Evolutionary conservation across 2,797 vertebrate species (phyloP).

Genomic region (Coracias cyanogaster): DNA sequence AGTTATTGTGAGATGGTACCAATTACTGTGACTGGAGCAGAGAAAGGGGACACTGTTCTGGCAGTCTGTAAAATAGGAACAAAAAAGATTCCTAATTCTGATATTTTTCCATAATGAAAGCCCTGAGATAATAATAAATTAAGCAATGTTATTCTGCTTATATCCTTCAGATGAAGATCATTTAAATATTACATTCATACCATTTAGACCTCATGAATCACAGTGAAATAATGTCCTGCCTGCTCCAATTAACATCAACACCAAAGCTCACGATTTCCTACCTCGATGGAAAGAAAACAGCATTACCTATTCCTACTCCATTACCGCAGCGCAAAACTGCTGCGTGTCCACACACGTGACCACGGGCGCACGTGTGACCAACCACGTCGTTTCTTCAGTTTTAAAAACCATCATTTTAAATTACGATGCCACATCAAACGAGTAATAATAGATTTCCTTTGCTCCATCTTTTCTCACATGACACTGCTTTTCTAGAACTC

Average conservation of each 20-base stretch:
- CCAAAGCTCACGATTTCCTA: background rate
- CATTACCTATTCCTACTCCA: background rate
- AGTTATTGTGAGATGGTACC: background rate
- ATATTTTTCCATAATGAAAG: background rate
- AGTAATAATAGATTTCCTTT: slow-evolving; percentile 11
- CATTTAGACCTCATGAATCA: slow-evolving; percentile 8
- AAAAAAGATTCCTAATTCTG: background rate
- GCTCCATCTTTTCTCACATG: slow-evolving; percentile 22
- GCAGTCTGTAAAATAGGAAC: background rate
- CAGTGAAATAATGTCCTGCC: background rate
- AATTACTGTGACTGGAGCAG: background rate
- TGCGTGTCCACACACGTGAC: background rate
- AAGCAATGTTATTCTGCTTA: background rate
- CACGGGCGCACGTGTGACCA: background rate
- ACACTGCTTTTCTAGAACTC: slow-evolving; percentile 12
- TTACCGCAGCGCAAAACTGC: background rate
- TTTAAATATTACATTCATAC: slow-evolving; percentile 17
- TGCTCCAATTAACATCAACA: background rate
- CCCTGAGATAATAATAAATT: background rate
- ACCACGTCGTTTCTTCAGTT: background rate
- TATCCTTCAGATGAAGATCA: background rate
- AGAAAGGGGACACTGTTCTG: rapidly evolving
- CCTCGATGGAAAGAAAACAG: background rate
- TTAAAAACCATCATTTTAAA: background rate
- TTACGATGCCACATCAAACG: background rate